phyloP scores from a whole-genome alignment of 2,113 vertebrate species.

The Hydrolagus affinis region DNA sequence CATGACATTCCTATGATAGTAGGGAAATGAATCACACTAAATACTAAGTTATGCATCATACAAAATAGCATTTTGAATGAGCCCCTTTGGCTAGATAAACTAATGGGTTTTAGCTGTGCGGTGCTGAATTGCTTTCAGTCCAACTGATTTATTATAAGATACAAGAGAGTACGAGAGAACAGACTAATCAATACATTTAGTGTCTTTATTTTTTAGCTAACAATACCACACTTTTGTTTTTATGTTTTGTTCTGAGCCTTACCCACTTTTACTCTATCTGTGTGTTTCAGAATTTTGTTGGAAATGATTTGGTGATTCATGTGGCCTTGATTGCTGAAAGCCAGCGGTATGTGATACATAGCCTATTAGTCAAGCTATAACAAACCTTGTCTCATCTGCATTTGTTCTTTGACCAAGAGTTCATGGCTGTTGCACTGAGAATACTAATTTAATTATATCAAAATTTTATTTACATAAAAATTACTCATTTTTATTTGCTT shows the following conservation, averaged over 20 bases:
- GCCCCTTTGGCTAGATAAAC: conserved; percentile 36
- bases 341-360: conserved; percentile 70
- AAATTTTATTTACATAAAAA: neutral
- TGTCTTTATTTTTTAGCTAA: conserved; percentile 33
- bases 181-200: neutral
- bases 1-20: neutral
- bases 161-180: conserved; percentile 10
- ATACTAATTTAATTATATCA: conserved; percentile 22
- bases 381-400: neutral
- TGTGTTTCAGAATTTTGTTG: conserved; percentile 79
- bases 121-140: conserved; percentile 37
- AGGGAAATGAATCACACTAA: neutral
- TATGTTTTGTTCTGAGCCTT: conserved; percentile 22
- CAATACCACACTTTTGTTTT: conserved; percentile 10
- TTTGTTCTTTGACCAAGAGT: conserved; percentile 24
- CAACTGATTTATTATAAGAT: conserved; percentile 40
- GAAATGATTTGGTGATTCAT: conserved; percentile 87
- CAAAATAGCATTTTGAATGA: conserved; percentile 36
- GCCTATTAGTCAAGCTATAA: neutral
- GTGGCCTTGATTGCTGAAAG: conserved; percentile 91
- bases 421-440: neutral
- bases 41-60: conserved; percentile 35
- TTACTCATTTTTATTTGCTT: neutral
- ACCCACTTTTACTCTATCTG: conserved; percentile 29
- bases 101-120: conserved; percentile 34